phyloP scores from a whole-genome alignment of 2,113 vertebrate genomes.

The Plecotus auritus region DNA sequence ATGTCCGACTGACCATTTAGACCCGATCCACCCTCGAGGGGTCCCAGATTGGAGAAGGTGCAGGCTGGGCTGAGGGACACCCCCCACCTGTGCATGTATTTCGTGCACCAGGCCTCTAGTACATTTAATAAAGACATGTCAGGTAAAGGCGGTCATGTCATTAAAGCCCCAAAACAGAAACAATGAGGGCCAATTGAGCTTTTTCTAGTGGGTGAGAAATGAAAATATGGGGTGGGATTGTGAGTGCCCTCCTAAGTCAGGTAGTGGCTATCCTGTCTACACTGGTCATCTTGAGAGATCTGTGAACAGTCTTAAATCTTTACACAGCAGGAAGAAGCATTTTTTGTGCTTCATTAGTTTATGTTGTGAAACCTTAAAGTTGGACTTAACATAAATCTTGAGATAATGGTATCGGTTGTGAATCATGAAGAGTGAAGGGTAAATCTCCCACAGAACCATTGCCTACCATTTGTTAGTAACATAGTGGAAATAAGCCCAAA shows the following conservation, averaged over 20 bases:
- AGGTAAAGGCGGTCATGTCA: neutral
- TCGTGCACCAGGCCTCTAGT: neutral
- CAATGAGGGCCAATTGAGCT: neutral
- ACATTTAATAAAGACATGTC: conserved; percentile 2
- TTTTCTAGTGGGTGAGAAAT: neutral
- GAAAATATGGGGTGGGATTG: neutral
- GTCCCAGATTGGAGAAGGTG: too few species aligned
- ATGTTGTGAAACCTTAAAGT: neutral
- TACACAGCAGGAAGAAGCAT: neutral
- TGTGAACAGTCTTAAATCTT: neutral
- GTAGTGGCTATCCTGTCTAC: neutral
- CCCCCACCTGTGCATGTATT: too few species aligned
- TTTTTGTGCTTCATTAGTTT: neutral
- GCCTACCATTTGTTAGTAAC: neutral
- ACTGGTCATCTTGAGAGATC: neutral
- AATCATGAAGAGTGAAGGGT: neutral
- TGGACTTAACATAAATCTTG: neutral
- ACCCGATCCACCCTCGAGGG: too few species aligned
- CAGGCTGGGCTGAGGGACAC: too few species aligned
- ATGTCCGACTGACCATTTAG: too few species aligned
- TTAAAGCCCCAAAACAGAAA: neutral
- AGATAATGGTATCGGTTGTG: neutral
- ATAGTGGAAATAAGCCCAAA: neutral
- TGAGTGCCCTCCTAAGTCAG: neutral
- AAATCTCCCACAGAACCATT: neutral